Evolutionary conservation across 2,888 invertebrate species (phyloP), one percentile per base, ranked within the genome.

Genomic region (Heteromurus nitidus): DNA sequence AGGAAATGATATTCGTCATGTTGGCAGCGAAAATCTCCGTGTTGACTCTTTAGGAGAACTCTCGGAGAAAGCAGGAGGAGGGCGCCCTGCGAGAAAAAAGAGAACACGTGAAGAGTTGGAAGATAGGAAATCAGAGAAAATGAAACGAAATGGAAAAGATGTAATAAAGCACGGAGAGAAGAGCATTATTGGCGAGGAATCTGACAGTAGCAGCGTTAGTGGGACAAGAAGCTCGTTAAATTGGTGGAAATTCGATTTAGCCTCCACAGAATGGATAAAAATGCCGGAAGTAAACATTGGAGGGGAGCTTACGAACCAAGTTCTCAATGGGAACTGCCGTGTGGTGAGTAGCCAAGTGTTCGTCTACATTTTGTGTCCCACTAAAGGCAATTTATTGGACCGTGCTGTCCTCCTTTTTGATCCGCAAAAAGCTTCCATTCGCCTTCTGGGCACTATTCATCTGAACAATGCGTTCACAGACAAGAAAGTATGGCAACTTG

Each of bases 221-320:
- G n/a, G n/a, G n/a, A n/a, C n/a, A 22, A 20, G 42, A 36, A 36
- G 50, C 36, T 50, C 30, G 50, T 20, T 72, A 72, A 82, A 79
- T 64, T 86, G 84, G 85, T 87, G 87, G 87, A 87, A 86, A 83
- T 87, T 87, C 73, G 85, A 86, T 80, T 79, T 87, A 26, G 74
- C 58, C 16, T 76, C 85, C 0, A 85, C 82, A 28, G 85, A 87
- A 84, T 87, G 87, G 87, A 79, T 84, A 47, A 85, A 85, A 81
- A 83, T 86, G 85, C 84, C 84, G 60, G 68, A 74, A 77, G 84
- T 83, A 60, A 80, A 67, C 42, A 42, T 80, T 26, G 70, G 67
- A 24, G 42, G 13, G 47, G 65, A 67, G 42, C 47, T 60, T 18
- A 47, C 50, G 20, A 65, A 80, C 18, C 68, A 76, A 58, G 60